Percentiles rank a stretch among this genome's conserved stretches.
phyloP scores from a whole-genome alignment of 2,888 invertebrate genomes.

The Physocephala rufipes region DNA sequence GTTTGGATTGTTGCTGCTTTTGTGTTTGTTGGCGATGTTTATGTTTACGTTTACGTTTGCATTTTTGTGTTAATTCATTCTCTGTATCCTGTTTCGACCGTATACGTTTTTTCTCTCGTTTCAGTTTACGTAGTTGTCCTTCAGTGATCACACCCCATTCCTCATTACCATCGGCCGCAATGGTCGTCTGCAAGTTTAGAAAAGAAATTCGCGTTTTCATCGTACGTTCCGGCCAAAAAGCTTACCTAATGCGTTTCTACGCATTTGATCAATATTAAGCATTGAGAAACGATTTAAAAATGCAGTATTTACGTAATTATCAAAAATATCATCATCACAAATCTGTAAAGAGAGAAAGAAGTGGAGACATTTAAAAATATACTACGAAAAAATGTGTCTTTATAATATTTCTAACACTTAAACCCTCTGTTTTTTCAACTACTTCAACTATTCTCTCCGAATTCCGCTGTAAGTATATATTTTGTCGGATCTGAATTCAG shows the following conservation, averaged over 20 bases:
- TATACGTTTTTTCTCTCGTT: slow-evolving; percentile 47
- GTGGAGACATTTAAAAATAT: too few species aligned
- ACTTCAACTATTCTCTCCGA: too few species aligned
- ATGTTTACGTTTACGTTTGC: slow-evolving; percentile 35
- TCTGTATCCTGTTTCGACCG: slow-evolving; percentile 33
- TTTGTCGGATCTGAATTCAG: too few species aligned
- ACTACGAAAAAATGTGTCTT: too few species aligned
- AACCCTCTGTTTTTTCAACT: too few species aligned
- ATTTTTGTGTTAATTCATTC: slow-evolving; percentile 45
- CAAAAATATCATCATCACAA: slow-evolving; percentile 47
- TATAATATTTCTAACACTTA: too few species aligned
- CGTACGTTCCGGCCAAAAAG: slow-evolving; percentile 58
- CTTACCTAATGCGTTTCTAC: slow-evolving; percentile 69
- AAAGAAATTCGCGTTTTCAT: slow-evolving; percentile 67
- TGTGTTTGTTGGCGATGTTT: slow-evolving; percentile 28
- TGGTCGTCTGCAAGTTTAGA: slow-evolving; percentile 59
- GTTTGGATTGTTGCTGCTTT: slow-evolving; percentile 11
- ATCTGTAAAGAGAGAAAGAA: slow-evolving; percentile 47
- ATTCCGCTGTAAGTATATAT: too few species aligned
- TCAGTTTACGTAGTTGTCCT: slow-evolving; percentile 42
- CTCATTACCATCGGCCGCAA: slow-evolving; percentile 45
- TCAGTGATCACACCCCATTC: slow-evolving; percentile 59
- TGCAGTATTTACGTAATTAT: slow-evolving; percentile 60
- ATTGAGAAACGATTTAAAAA: slow-evolving; percentile 63
- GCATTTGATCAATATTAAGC: slow-evolving; percentile 68